Evolutionary conservation across 30 jellyfish, hydroid and myxozoan genomes (phyloP), one percentile per base, ranked within the genome.

Genomic region (Aurelia coerulea): DNA sequence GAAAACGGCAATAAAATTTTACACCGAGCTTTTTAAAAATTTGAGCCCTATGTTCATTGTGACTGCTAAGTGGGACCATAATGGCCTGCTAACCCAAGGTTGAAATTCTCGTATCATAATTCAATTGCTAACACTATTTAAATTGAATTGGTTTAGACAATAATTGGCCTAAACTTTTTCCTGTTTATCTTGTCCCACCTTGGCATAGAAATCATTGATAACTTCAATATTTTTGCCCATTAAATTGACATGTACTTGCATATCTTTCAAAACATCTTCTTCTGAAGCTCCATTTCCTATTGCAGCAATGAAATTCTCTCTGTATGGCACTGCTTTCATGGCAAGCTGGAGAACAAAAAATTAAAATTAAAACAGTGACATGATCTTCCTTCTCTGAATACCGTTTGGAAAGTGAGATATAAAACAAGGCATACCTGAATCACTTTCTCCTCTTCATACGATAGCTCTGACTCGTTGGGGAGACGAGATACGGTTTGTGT

Each of bases 241-340:
- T 41, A 85, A 15, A 18, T 84, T 91, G 39, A 79, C 87, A 31
- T 76, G 68, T 4, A 50, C 90, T 68, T 79, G 89, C 97, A 94
- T 94, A 51, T 94, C 99, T 34, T 72, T 68, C 53, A 94, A 54
- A 14, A 89, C 94, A 46, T 77, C 94, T 19, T 94, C 99, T 73
- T 94, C 99, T 29, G 93, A 68, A 19, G 93, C 83, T 6, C 91
- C 97, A 17, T 74, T 77, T 16, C 97, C 97, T 17, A 94, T 80
- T n/a, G 97, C 91, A 65, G 94, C 82, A 0, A 94, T 77, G 84
- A 94, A 94, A 79, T 94, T 95, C 65, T 88, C 84, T 64, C 99
- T 72, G 78, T 94, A 94, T 2, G 99, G 99, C 8, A 88, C 97
- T 2, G 99, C 99, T 67, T 94, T 94, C 97, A 94, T 85, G 8